These are phyloP conservation scores for Gymnoscopelus microlampas DNA, from an alignment of 2,797 vertebrate genomes.

Conservation along the genomic window DNA sequence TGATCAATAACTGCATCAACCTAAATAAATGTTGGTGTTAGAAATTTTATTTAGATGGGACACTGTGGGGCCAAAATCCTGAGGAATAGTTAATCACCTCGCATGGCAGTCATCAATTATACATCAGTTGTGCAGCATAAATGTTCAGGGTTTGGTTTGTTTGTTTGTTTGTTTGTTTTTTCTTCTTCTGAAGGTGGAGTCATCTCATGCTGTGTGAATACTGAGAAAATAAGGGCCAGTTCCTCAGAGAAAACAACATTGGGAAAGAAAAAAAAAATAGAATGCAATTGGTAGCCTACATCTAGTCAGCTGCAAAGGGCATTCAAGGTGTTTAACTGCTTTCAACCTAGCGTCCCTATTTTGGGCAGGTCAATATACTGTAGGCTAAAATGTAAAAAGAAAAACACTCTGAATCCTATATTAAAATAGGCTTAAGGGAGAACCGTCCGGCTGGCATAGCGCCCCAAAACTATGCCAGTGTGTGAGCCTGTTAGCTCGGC, in stretches of 20 bases:
- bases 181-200: constrained; percentile 20
- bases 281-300: neutral
- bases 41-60: constrained; percentile 52
- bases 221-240: neutral
- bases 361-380: too few relatives aligned
- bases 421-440: too few relatives aligned
- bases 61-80: constrained; percentile 35
- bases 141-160: neutral
- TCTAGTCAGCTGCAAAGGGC: constrained; percentile 15
- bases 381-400: too few relatives aligned
- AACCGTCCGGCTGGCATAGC: too few relatives aligned
- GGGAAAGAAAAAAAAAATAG: neutral
- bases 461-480: too few relatives aligned
- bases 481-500: too few relatives aligned
- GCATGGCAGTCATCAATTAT: constrained; percentile 19
- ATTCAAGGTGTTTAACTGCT: constrained; percentile 9
- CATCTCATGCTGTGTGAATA: neutral
- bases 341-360: neutral
- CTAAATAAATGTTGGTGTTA: constrained; percentile 79
- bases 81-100: constrained; percentile 36
- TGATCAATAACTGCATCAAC: constrained; percentile 89
- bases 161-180: constrained; percentile 23
- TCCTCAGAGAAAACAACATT: neutral
- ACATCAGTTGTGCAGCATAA: constrained; percentile 18
- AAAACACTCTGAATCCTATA: too few relatives aligned